Conservation (phyloP, 1,140 invertebrate genomes). For the Lucilia sericata region DNA sequence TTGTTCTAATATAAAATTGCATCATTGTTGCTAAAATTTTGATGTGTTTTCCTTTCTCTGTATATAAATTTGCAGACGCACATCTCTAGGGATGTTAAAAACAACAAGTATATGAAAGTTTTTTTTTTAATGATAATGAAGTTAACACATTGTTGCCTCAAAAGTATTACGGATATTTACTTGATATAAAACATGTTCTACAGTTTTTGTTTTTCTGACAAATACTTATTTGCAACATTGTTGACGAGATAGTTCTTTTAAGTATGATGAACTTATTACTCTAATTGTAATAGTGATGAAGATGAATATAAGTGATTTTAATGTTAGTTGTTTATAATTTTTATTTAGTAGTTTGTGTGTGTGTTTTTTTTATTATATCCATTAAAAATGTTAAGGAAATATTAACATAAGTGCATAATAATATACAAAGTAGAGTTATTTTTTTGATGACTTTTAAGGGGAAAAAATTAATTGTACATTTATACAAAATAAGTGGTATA, state of each 20-base stretch:
- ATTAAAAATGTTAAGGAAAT: neutral
- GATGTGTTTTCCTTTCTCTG: neutral
- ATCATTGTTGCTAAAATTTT: constrained; percentile 41
- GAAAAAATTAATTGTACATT: no score
- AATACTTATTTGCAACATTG: neutral
- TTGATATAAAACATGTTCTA: neutral
- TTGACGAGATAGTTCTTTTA: constrained; percentile 31
- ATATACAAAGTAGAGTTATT: no score
- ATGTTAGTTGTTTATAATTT: constrained; percentile 30
- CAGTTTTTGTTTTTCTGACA: neutral
- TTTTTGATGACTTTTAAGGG: no score
- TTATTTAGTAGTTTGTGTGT: neutral
- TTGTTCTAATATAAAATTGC: constrained; percentile 18
- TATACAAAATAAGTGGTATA: no score
- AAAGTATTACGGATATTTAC: neutral
- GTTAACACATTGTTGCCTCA: constrained; percentile 36
- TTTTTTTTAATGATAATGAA: neutral
- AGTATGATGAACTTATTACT: constrained; percentile 39
- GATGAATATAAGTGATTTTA: constrained; percentile 37
- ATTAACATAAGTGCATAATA: no score
- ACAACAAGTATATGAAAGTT: neutral
- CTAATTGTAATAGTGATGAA: constrained; percentile 21
- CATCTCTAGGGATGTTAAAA: no score
- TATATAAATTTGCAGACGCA: neutral
- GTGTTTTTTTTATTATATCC: neutral